These are phyloP conservation scores for Lymantria monacha DNA, from an alignment of 2,888 invertebrate genomes.

Conservation along the genomic window DNA sequence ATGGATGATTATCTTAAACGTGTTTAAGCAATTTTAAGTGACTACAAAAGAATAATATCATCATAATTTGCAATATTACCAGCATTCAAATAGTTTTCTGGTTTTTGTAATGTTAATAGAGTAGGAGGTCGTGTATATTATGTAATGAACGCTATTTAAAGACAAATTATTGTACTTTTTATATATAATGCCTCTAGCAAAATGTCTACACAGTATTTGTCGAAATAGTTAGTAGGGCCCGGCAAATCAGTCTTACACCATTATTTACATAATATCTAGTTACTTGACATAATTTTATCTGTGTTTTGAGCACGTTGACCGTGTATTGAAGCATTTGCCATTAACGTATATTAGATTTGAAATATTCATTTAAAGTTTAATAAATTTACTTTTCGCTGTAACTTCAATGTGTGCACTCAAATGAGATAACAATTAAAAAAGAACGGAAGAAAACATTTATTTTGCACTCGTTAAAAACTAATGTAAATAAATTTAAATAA, in stretches of 20 bases:
- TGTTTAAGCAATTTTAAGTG: too few species aligned
- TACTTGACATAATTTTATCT: slow-evolving; percentile 13
- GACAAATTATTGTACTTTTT: slow-evolving; percentile 9
- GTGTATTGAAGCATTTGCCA: neutral
- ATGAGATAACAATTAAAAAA: too few species aligned
- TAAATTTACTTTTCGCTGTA: too few species aligned
- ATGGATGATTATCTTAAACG: too few species aligned
- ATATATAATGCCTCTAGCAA: slow-evolving; percentile 6
- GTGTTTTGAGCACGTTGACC: slow-evolving; percentile 15
- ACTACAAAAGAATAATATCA: too few species aligned
- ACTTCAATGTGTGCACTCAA: too few species aligned
- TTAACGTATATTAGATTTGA: slow-evolving; percentile 7
- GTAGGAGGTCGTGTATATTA: neutral
- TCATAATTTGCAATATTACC: too few species aligned
- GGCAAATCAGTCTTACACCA: slow-evolving; percentile 19
- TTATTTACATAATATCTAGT: slow-evolving; percentile 30
- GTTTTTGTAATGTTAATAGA: neutral
- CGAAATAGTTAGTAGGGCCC: slow-evolving; percentile 19
- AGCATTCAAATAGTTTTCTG: too few species aligned
- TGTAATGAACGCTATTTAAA: neutral
- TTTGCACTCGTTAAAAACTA: too few species aligned
- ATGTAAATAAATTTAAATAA: too few species aligned
- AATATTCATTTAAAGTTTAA: too few species aligned
- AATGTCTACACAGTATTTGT: slow-evolving; percentile 19
- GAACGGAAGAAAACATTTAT: too few species aligned